A percentile compares a stretch with the other conserved stretches of the same genome.
Evolutionary conservation across 2,113 vertebrate genomes (phyloP).

Genomic region (Siniperca chuatsi): DNA sequence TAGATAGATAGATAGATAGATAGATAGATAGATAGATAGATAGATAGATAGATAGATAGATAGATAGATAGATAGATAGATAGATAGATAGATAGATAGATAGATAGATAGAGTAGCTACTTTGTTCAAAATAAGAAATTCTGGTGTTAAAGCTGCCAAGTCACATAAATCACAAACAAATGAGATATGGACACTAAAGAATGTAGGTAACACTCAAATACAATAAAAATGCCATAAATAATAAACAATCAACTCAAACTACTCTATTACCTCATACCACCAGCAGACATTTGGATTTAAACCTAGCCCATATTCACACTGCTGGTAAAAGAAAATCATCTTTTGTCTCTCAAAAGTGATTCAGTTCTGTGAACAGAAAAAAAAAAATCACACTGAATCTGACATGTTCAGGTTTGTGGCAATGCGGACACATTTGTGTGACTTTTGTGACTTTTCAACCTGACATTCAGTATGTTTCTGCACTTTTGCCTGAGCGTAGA

Average conservation of each 20-base stretch:
- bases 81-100: no score
- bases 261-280: not conserved
- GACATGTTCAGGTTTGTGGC: not conserved
- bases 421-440: not conserved
- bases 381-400: not conserved
- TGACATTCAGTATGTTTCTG: not conserved
- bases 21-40: no score
- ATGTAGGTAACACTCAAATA: not conserved
- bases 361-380: not conserved
- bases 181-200: not conserved
- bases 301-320: no score
- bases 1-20: no score
- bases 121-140: no score
- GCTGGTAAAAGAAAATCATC: not conserved
- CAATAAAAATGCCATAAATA: not conserved
- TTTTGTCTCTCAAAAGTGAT: not conserved
- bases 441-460: conserved; percentile 14
- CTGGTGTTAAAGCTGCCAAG: no score
- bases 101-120: not conserved
- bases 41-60: no score
- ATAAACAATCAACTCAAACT: not conserved
- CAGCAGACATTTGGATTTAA: not conserved
- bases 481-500: not conserved
- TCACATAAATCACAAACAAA: not conserved
- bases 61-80: no score